These are phyloP conservation scores for Orthochromis malagaraziensis DNA, from an alignment of 2,113 vertebrate genomes.

Conservation along the genomic window DNA sequence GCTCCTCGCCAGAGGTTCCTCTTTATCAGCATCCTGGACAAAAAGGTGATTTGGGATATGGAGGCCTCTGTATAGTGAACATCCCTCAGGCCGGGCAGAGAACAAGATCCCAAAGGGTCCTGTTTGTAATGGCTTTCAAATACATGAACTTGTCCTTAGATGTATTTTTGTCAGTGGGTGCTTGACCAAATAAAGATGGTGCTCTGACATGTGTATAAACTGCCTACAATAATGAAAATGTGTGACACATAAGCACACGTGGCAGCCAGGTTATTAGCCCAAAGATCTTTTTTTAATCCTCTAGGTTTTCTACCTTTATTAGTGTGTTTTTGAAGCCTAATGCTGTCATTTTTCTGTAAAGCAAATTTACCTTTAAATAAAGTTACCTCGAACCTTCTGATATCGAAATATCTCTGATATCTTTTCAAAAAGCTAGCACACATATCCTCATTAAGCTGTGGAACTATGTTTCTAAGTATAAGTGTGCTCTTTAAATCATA, in stretches of 20 bases:
- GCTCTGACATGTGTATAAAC: not conserved
- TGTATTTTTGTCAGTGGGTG: not conserved
- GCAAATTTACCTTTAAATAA: accelerated
- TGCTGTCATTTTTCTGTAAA: not conserved
- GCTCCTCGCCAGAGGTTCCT: slow-evolving; percentile 88
- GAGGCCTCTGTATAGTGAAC: not conserved
- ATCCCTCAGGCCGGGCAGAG: not conserved
- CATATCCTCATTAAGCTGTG: not conserved
- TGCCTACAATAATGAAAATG: not conserved
- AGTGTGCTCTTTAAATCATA: not conserved
- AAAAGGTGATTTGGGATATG: slow-evolving; percentile 75
- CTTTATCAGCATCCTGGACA: slow-evolving; percentile 80
- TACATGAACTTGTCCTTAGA: not conserved
- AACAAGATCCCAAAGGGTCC: not conserved
- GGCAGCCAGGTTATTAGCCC: not conserved
- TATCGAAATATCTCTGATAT: not conserved
- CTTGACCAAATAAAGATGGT: not conserved
- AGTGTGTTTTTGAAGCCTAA: not conserved
- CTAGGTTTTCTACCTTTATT: not conserved
- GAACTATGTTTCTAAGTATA: not conserved
- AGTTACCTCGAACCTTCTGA: not conserved
- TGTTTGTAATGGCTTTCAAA: not conserved
- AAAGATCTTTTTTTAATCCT: not conserved
- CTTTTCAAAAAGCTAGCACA: not conserved
- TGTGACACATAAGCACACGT: not conserved